phyloP scores from a whole-genome alignment of 2,113 vertebrate genomes.

The Chaetodon trifascialis region DNA sequence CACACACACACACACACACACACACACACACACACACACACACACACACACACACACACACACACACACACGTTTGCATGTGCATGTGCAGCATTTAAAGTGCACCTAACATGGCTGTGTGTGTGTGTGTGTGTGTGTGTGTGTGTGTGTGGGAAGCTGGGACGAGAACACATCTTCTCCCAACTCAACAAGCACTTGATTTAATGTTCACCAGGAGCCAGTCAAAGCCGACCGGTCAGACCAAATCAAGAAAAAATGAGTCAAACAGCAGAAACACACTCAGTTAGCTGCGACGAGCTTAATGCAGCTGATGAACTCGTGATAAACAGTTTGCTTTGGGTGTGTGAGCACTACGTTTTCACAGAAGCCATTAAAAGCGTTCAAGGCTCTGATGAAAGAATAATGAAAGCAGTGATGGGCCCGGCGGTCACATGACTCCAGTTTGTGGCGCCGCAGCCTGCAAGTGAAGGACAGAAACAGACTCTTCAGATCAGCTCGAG shows the following conservation, averaged over 20 bases:
- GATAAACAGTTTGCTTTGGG: neutral
- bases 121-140: slow-evolving; percentile 14
- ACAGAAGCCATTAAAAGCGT: too few species aligned
- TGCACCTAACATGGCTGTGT: slow-evolving; percentile 22
- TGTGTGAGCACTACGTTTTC: neutral
- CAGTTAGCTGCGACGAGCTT: neutral
- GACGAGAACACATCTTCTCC: slow-evolving; percentile 6
- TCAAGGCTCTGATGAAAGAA: too few species aligned
- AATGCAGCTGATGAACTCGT: neutral
- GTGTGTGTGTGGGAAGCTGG: slow-evolving; percentile 3
- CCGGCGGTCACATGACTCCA: too few species aligned
- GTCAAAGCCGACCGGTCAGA: neutral
- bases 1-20: slow-evolving; percentile 12
- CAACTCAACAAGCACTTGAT: slow-evolving; percentile 46
- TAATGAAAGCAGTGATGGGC: too few species aligned
- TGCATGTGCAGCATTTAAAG: slow-evolving; percentile 21
- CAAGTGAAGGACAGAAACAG: neutral
- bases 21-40: slow-evolving; percentile 15
- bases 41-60: slow-evolving; percentile 4
- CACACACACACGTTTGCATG: slow-evolving; percentile 16
- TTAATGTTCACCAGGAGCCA: slow-evolving; percentile 24
- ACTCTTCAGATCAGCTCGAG: neutral
- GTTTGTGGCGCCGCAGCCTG: neutral
- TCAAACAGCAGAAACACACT: neutral
- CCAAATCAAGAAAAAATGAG: neutral